Evolutionary conservation across 2,113 vertebrate species (phyloP).

Genomic region (Lanius ludovicianus): DNA sequence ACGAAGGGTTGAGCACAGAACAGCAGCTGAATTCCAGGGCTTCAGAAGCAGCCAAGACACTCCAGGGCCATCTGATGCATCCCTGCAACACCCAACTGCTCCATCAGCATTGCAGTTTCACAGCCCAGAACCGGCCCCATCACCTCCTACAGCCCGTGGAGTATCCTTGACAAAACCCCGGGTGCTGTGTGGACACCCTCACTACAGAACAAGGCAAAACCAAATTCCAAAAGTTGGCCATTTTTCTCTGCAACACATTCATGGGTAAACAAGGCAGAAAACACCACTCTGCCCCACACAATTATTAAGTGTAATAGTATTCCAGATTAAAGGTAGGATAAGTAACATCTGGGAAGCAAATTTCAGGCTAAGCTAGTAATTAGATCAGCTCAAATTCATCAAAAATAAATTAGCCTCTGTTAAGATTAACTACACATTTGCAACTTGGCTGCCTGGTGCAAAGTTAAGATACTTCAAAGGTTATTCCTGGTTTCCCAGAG

Average conservation of each 20-base stretch:
- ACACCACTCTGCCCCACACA: not conserved
- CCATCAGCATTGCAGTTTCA: fast-evolving
- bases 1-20: fast-evolving
- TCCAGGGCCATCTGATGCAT: not conserved
- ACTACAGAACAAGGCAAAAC: not conserved
- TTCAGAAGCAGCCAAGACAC: not conserved
- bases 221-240: not conserved
- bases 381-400: not conserved
- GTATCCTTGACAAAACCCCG: fast-evolving
- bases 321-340: not conserved
- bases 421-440: constrained; percentile 19
- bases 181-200: fast-evolving
- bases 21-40: not conserved
- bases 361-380: not conserved
- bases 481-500: not conserved
- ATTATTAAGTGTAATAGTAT: not conserved
- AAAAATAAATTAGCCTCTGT: not conserved
- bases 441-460: not conserved
- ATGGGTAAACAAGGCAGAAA: not conserved
- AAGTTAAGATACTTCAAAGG: not conserved
- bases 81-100: not conserved
- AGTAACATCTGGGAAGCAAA: not conserved
- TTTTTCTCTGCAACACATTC: not conserved
- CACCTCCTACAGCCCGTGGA: not conserved
- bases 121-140: not conserved